A percentile compares a stretch with the other conserved stretches of the same genome.
phyloP scores from a whole-genome alignment of 2,113 vertebrate genomes.

The Monopterus albus region DNA sequence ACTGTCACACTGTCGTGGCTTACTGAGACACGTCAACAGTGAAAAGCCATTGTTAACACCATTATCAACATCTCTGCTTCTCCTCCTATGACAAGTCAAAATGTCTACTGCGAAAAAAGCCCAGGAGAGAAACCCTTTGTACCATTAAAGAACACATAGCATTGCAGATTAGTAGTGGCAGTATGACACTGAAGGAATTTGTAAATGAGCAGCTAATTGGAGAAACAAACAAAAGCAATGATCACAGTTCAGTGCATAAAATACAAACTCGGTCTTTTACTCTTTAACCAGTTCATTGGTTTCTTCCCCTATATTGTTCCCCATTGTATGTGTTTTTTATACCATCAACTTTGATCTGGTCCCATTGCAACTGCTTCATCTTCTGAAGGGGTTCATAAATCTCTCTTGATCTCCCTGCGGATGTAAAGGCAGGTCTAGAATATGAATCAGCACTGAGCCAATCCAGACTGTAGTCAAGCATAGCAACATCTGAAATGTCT shows the following conservation, averaged over 20 bases:
- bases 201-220: slow-evolving; percentile 10
- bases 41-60: too few species aligned
- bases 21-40: background rate
- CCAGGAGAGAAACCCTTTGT: background rate
- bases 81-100: background rate
- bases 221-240: slow-evolving; percentile 2
- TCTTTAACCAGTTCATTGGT: slow-evolving; percentile 12
- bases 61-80: background rate
- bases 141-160: background rate
- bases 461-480: slow-evolving; percentile 32
- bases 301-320: slow-evolving; percentile 10
- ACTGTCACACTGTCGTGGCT: background rate
- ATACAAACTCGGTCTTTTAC: slow-evolving; percentile 16
- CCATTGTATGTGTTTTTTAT: slow-evolving; percentile 31
- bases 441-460: slow-evolving; percentile 65
- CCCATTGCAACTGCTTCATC: slow-evolving; percentile 58
- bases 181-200: background rate
- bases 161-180: background rate
- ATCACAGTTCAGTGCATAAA: background rate
- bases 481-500: slow-evolving; percentile 48
- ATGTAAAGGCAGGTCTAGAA: slow-evolving; percentile 63
- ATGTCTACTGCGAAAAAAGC: background rate
- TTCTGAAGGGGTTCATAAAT: slow-evolving; percentile 63
- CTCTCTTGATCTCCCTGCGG: slow-evolving; percentile 63
- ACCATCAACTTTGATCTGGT: slow-evolving; percentile 66